Base-by-base conservation (phyloP, 2,797 vertebrate genomes). In the Kryptopterus vitreolus region DNA sequence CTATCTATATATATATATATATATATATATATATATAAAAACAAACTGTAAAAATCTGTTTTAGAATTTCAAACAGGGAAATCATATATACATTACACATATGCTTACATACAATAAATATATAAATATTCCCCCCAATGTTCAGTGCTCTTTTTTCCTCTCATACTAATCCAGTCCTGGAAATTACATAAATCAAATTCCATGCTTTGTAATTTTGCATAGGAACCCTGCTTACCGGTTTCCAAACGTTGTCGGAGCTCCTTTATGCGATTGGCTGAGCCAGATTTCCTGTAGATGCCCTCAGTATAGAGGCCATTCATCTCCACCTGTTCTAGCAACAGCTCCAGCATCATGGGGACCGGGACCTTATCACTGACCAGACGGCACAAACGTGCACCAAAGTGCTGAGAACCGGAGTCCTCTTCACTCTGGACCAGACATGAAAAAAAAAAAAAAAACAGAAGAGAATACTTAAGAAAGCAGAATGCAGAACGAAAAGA, bases 241-340 rank as follows among this genome's bases (percentile, higher is more conserved):
- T 99, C 96, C 71, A 99, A 87, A 0, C 93, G 89, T 88, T 96
- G 95, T 78, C 97, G 95, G 50, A 99, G 93, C 87, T 97, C 97
- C 86, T 96, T 95, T 58, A 98, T 98, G 10, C 97, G 95, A 85
- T 99, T 98, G 80, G 98, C 96, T 0, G 98, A 95, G 0, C 98
- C 98, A 0, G 98, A 99, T 83, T 99, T 99, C 87, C 98, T 96
- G 87, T 99, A 99, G 87, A 99, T 98, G 84, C 98, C 98, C 86
- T 99, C 98, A 0, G 96, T 97, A 90, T 99, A 99, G 48, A 99
- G 95, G 76, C 98, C 98, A 0, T 97, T 93, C 95, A 99, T 98
- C 92, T 99, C 98, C 87, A 99, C 96, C 0, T 98, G 96, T 87
- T 99, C 97, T 82, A 99, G 92, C 91, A 99, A 88, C 87, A 96